Base-by-base conservation (phyloP, 2,113 vertebrate genomes). In the Siniperca chuatsi region DNA sequence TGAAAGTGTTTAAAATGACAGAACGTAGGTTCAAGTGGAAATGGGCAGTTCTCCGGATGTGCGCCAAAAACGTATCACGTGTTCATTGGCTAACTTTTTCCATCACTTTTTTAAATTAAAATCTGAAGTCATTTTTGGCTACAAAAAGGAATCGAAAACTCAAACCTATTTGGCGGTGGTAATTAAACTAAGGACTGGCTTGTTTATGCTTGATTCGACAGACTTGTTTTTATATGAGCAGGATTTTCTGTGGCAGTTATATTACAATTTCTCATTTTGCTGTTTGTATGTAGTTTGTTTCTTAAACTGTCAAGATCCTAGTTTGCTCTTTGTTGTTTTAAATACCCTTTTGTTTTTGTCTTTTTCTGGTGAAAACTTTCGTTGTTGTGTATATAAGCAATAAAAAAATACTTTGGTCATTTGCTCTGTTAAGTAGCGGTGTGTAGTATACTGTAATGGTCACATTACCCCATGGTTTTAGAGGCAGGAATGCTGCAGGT, bases 341-440 rank as follows among this genome's bases (percentile, higher is more conserved):
- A 75, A 85, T 52, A 20, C 6, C 29, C 29, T 46, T 69, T 62
- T 70, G 69, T 73, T 62, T 67, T 52, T 20, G 13, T 68, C 0
- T 79, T 75, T 69, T 71, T 61, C 23, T 83, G 54, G 21, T 84
- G 86, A 20, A 2, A 83, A 52, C 6, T 33, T 64, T 82, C 72
- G 16, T 75, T 25, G 20, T 69, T 92, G 75, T 90, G 75, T 91
- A 88, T 37, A 83, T 82, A 85, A 68, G 46, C 64, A 77, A 83
- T 82, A 81, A 72, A 81, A 69, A 35, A 46, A 18, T 16, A 65
- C n/a, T 62, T 87, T 13, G 50, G n/a, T 70, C n/a, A 57, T 54
- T 64, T 83, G 16, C 35, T 79, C 7, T 62, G 67, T 68, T 73
- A 40, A 29, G 64, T 55, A 58, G 67, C 21, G 4, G 16, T 42